Percentiles rank a stretch among this genome's conserved stretches.
Evolutionary conservation across 2,797 vertebrate species (phyloP).

Genomic region (Hemibagrus guttatus): DNA sequence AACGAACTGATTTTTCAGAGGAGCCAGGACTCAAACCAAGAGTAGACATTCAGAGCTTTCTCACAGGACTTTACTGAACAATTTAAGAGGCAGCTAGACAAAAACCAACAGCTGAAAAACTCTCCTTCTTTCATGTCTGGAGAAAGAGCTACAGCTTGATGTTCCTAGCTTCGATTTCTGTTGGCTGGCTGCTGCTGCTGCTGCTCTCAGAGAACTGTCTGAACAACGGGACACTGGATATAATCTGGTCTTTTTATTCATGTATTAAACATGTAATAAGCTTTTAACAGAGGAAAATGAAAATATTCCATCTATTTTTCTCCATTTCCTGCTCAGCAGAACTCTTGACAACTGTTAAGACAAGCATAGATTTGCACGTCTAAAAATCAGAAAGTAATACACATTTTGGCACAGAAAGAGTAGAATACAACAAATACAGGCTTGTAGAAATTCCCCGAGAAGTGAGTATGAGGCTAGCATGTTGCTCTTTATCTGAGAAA

Average conservation of each 20-base stretch:
- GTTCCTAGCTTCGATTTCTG: slow-evolving; percentile 96
- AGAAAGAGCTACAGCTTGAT: slow-evolving; percentile 96
- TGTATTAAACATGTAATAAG: slow-evolving; percentile 55
- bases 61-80: background rate
- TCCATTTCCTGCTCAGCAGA: slow-evolving; percentile 49
- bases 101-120: background rate
- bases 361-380: slow-evolving; percentile 56
- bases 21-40: no score
- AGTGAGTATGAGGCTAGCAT: slow-evolving; percentile 60
- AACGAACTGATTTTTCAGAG: no score
- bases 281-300: slow-evolving; percentile 52
- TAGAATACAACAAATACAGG: slow-evolving; percentile 45
- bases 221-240: slow-evolving; percentile 28
- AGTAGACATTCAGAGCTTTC: no score
- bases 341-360: slow-evolving; percentile 66
- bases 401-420: slow-evolving; percentile 76
- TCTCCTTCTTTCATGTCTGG: slow-evolving; percentile 85
- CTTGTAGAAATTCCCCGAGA: slow-evolving; percentile 69
- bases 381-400: slow-evolving; percentile 64
- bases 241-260: slow-evolving; percentile 49
- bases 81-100: background rate
- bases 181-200: slow-evolving; percentile 99
- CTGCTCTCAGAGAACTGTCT: slow-evolving; percentile 95
- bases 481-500: slow-evolving; percentile 51
- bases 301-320: slow-evolving; percentile 52